Evolutionary conservation across 2,888 invertebrate species (phyloP), one percentile per base, ranked within the genome.

Genomic region (Phaedon cochleariae): DNA sequence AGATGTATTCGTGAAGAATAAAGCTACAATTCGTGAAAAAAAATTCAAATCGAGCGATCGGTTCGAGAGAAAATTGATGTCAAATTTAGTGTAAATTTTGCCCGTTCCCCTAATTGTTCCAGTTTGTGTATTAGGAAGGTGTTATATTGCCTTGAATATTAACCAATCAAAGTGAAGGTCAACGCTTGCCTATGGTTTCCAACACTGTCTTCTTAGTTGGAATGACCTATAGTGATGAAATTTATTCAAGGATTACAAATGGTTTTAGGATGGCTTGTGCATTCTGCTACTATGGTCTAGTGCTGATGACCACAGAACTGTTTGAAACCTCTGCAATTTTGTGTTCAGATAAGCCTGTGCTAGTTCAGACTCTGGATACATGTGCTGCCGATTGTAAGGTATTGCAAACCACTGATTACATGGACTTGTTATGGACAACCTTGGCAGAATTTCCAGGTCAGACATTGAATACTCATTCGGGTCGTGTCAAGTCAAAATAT

Each of bases 201-300:
- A n/a, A n/a, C n/a, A n/a, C n/a, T n/a, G n/a, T n/a, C n/a, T n/a
- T n/a, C n/a, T n/a, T n/a, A n/a, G n/a, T n/a, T n/a, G n/a, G n/a
- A n/a, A n/a, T n/a, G n/a, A n/a, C n/a, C n/a, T n/a, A 34, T n/a
- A 45, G 34, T 22, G 20, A 17, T 37, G 29, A 15, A 10, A 22
- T 34, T 4, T 34, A 2, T 34, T 34, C 12, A 2, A 12, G 12
- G 12, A 34, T 34, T 34, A 34, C 21, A 34, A 29, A 34, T 58
- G 17, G 22, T 69, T 72, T 45, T 76, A 95, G 95, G 95, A 91
- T 95, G 88, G 89, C 93, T 0, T 96, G 96, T 82, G 95, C 97
- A 0, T 97, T 97, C 85, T 95, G 95, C 81, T 97, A 97, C 83
- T 97, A 97, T 81, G 97, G 97, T 0, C 87, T 97, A 37, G 97